Conservation (phyloP, 2,888 invertebrate species). For the Heliothis peltigera region DNA sequence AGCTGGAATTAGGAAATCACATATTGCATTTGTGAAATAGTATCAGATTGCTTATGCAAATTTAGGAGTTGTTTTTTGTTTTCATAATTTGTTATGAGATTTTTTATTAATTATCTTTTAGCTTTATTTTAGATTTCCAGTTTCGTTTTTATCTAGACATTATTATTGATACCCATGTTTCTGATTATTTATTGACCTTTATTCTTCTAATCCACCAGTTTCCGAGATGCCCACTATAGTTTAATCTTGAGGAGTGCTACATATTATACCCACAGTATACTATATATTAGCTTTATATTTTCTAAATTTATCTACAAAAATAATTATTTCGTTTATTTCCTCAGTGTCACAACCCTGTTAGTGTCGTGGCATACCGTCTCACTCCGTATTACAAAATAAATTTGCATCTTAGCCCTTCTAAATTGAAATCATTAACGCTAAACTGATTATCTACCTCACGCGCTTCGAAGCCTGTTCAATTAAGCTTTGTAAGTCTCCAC, state of each 20-base stretch:
- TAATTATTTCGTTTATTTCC: background rate
- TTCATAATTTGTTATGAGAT: background rate
- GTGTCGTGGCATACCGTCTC: conserved; percentile 74
- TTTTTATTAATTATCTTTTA: background rate
- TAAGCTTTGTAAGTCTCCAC: conserved; percentile 86
- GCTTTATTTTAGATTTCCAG: no score
- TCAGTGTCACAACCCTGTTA: conserved; percentile 37
- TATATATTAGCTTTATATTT: no score
- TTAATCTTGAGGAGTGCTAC: no score
- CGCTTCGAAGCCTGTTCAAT: conserved; percentile 83
- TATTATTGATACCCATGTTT: no score
- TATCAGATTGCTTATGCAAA: background rate
- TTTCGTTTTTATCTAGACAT: no score
- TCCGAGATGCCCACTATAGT: no score
- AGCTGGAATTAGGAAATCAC: conserved; percentile 25
- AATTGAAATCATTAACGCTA: conserved; percentile 87
- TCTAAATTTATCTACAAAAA: background rate
- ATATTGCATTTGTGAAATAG: conserved; percentile 7
- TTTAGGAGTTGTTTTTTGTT: background rate
- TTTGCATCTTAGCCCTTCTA: conserved; percentile 85
- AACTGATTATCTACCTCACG: conserved; percentile 89
- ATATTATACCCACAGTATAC: no score
- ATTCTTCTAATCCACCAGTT: no score
- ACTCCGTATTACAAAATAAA: conserved; percentile 77
- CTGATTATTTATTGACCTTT: no score